Evolutionary conservation across 1,140 invertebrate genomes (phyloP).

Genomic region (Aphis craccivora): DNA sequence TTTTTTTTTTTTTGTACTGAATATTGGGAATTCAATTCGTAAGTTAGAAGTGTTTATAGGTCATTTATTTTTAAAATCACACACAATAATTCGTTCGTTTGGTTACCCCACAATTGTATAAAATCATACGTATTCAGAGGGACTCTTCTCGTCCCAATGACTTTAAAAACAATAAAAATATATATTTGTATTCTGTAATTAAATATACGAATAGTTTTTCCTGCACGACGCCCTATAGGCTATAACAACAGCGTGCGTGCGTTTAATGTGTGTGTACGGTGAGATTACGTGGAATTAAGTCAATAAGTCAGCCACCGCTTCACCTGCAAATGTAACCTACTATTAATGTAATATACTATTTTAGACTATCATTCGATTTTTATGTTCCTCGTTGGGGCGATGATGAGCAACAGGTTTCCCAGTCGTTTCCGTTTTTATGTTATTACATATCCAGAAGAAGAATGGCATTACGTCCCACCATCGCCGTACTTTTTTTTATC

Average conservation of each 20-base stretch:
- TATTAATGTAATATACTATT: background rate
- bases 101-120: background rate
- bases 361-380: conserved; percentile 5
- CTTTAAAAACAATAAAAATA: background rate
- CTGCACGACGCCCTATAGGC: background rate
- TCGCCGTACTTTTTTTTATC: background rate
- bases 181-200: background rate
- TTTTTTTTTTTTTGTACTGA: no score
- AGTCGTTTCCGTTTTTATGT: conserved; percentile 15
- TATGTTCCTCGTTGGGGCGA: background rate
- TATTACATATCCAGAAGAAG: background rate
- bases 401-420: conserved; percentile 43
- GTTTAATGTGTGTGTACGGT: background rate
- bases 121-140: background rate
- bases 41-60: no score
- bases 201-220: background rate
- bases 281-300: conserved; percentile 49
- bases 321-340: background rate
- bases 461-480: background rate
- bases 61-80: no score
- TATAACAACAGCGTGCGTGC: background rate
- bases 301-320: background rate
- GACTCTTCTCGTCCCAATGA: background rate
- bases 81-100: background rate
- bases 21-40: no score